These are phyloP conservation scores for Tetranychus piercei DNA, from an alignment of 2,888 invertebrate genomes.

Conservation along the genomic window DNA sequence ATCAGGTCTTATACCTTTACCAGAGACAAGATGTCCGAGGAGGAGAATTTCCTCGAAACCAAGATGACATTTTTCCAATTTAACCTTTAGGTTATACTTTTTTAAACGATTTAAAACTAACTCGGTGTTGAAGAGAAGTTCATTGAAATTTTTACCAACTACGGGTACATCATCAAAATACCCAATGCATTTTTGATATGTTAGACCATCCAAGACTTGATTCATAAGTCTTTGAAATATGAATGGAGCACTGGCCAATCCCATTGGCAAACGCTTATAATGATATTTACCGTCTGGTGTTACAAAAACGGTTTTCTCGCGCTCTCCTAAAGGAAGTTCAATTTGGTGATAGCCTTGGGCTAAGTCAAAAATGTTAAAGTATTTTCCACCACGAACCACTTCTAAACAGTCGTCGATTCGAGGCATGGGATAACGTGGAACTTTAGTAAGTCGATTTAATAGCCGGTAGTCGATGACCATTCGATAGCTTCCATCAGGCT, in stretches of 20 bases:
- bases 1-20: background rate
- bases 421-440: background rate
- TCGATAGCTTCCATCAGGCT: background rate
- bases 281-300: background rate
- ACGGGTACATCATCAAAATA: background rate
- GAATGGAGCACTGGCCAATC: background rate
- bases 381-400: background rate
- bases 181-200: background rate
- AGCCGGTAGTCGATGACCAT: background rate
- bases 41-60: background rate
- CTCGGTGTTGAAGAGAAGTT: background rate
- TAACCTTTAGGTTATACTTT: background rate
- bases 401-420: background rate
- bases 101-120: background rate
- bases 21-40: background rate
- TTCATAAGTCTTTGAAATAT: background rate
- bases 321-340: background rate
- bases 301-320: background rate
- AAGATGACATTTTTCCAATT: background rate
- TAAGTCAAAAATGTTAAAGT: background rate
- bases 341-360: background rate
- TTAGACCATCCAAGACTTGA: background rate
- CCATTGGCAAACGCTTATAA: background rate
- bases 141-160: background rate
- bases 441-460: background rate